Evolutionary conservation across 1,140 invertebrate species (phyloP).

Genomic region (Paraescarpia echinospica): DNA sequence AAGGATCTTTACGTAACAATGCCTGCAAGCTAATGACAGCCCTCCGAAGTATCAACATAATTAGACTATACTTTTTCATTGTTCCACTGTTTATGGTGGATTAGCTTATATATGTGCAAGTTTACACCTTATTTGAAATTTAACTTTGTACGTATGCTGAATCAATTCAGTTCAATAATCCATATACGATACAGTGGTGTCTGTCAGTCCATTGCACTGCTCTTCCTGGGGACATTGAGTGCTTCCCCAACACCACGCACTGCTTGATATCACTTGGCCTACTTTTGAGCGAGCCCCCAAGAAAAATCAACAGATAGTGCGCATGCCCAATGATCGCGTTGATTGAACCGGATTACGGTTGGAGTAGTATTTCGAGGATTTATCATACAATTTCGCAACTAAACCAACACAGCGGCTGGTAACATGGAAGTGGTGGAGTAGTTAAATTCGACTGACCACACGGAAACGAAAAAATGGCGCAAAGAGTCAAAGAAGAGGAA

Average conservation of each 20-base stretch:
- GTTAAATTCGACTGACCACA: neutral
- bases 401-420: neutral
- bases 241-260: neutral
- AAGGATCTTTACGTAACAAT: too few species aligned
- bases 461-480: neutral
- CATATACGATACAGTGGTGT: too few species aligned
- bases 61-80: too few species aligned
- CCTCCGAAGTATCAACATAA: too few species aligned
- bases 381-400: neutral
- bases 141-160: too few species aligned
- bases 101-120: too few species aligned
- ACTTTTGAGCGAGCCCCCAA: neutral
- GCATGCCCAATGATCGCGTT: neutral
- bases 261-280: neutral
- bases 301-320: neutral
- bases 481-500: slow-evolving; percentile 32
- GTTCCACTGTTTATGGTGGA: too few species aligned
- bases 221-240: neutral
- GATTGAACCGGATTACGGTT: neutral
- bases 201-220: neutral
- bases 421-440: neutral
- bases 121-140: too few species aligned
- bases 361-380: slow-evolving; percentile 1
- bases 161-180: too few species aligned
- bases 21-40: too few species aligned